Evolutionary conservation across 2,888 invertebrate species (phyloP), one percentile per base, ranked within the genome.

Genomic region (Silvanus unidentatus): DNA sequence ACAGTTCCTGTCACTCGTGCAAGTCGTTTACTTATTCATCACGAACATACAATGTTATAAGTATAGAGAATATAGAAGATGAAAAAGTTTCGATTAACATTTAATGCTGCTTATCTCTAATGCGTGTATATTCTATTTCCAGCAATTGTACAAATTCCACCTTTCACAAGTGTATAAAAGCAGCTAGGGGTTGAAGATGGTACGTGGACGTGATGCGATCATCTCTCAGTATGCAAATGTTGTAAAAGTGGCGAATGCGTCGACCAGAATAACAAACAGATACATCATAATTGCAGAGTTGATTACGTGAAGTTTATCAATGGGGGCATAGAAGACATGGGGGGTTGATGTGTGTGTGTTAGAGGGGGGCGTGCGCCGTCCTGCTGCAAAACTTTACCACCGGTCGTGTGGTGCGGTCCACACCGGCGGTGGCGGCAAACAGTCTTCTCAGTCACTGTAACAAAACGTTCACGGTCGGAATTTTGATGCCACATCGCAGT

Each of bases 321-420:
- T 40, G 22, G 44, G 44, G 44, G n/a, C n/a, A n/a, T n/a, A n/a
- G n/a, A 32, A 35, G 12, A 13, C 27, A 8, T 28, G 11, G 30
- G 42, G 30, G 22, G 29, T 41, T 22, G 22, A 22, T 22, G 22
- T 22, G 45, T 44, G n/a, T n/a, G n/a, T n/a, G n/a, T n/a, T n/a
- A n/a, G n/a, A n/a, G 49, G 51, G 51, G 54, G 54, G 54, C 54
- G 52, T 55, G 54, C 54, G 54, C 54, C 43, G 46, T 49, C 48
- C 50, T 49, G n/a, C n/a, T n/a, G 52, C 45, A 48, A 48, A 42
- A 45, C 16, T 42, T 42, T 34, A 32, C 32, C 32, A 32, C 32
- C 32, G 32, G 22, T 22, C 32, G 12, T n/a, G n/a, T 12, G 32
- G 32, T 32, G 32, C 32, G 12, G 11, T 32, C 5, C 3, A 4